phyloP scores from a whole-genome alignment of 2,888 invertebrate species.

The Phyto melanocephala region DNA sequence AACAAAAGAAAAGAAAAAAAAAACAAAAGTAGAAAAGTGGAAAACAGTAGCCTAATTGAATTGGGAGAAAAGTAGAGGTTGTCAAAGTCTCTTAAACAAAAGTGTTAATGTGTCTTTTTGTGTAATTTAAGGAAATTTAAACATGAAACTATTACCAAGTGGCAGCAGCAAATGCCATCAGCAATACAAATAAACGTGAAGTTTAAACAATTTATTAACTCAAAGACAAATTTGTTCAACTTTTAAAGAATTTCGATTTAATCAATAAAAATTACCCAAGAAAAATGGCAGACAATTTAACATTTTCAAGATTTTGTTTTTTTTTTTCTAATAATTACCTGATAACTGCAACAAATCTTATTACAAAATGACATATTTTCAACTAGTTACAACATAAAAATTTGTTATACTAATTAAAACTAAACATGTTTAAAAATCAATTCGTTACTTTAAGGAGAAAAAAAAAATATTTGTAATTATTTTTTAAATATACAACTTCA shows the following conservation, averaged over 20 bases:
- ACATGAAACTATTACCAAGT: constrained; percentile 37
- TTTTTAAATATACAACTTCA: too few species aligned
- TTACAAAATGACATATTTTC: background rate
- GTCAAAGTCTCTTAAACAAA: constrained; percentile 35
- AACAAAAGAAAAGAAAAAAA: background rate
- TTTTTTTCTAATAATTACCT: background rate
- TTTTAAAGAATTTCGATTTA: constrained; percentile 26
- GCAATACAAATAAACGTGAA: constrained; percentile 40
- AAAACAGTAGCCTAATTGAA: constrained; percentile 58
- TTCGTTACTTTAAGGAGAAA: background rate
- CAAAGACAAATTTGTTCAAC: constrained; percentile 37
- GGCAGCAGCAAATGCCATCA: constrained; percentile 6
- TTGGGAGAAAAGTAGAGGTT: constrained; percentile 52
- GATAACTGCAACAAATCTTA: background rate
- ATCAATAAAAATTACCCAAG: constrained; percentile 22
- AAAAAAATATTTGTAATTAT: too few species aligned
- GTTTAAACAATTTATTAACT: constrained; percentile 49
- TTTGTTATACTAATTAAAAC: background rate
- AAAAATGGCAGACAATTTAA: background rate
- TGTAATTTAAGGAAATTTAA: constrained; percentile 49
- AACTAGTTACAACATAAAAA: background rate
- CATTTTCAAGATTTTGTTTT: background rate
- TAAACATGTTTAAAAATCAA: background rate
- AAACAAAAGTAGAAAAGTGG: constrained; percentile 24
- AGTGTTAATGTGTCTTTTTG: constrained; percentile 49